phyloP scores from a whole-genome alignment of 1,140 invertebrate genomes.

The Meloidogyne floridensis region DNA sequence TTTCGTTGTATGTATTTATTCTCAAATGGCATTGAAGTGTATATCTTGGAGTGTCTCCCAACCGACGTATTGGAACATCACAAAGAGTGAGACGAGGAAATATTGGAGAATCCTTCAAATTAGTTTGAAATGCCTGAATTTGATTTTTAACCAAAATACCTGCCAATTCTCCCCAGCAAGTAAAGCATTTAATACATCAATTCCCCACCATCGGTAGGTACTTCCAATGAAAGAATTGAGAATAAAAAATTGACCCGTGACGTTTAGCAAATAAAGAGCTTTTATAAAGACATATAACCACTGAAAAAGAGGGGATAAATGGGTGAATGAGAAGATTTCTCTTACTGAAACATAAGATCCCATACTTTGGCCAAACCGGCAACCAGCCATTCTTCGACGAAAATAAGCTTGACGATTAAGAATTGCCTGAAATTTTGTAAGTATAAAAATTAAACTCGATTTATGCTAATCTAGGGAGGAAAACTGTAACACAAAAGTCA shows the following conservation, averaged over 20 bases:
- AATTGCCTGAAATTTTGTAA: background rate
- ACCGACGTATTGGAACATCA: slow-evolving; percentile 59
- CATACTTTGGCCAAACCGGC: slow-evolving; percentile 64
- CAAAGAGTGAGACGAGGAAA: slow-evolving; percentile 68
- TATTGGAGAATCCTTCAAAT: slow-evolving; percentile 51
- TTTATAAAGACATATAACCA: slow-evolving; percentile 69
- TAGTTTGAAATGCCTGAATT: background rate
- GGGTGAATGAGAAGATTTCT: background rate
- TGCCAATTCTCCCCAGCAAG: slow-evolving; percentile 44
- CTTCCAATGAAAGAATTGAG: slow-evolving; percentile 68
- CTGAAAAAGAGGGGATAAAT: slow-evolving; percentile 9
- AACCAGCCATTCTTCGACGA: slow-evolving; percentile 39
- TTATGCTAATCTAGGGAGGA: background rate
- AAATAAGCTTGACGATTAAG: background rate
- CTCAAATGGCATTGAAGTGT: slow-evolving; percentile 58
- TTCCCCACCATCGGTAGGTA: slow-evolving; percentile 67
- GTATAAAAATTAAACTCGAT: background rate
- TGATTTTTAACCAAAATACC: background rate
- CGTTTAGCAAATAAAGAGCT: slow-evolving; percentile 67
- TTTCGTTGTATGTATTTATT: slow-evolving; percentile 64
- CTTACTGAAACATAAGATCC: slow-evolving; percentile 67
- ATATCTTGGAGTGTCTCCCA: slow-evolving; percentile 66
- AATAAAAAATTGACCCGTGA: slow-evolving; percentile 68
- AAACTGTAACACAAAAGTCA: too few species aligned
- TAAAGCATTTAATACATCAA: slow-evolving; percentile 59